Conservation (phyloP, 30 jellyfish, hydroid and myxozoan species). For the Turritopsis dohrnii region DNA sequence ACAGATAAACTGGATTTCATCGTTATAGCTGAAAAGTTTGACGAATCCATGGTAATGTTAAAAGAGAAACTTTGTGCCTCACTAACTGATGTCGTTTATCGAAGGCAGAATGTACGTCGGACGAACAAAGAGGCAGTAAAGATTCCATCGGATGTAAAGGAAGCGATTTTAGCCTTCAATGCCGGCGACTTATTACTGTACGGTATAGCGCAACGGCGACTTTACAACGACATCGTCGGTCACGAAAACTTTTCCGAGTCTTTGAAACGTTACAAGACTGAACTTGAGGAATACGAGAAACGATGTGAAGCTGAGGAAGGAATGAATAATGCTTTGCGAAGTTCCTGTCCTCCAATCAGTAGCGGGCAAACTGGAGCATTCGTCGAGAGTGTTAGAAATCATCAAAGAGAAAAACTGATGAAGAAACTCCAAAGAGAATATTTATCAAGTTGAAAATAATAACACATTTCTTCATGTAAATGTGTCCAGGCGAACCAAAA, state of each 20-base stretch:
- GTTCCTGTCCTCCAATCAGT: slow-evolving; percentile 1
- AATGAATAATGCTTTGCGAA: not conserved
- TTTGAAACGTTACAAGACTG: not conserved
- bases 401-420: not conserved
- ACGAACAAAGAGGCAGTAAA: not conserved
- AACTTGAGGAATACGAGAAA: slow-evolving; percentile 7
- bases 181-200: slow-evolving; percentile 6
- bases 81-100: slow-evolving; percentile 18
- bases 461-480: not conserved
- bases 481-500: no score
- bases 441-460: not conserved
- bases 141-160: slow-evolving; percentile 1
- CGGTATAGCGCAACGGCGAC: slow-evolving; percentile 1
- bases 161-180: slow-evolving; percentile 1
- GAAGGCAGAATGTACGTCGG: not conserved
- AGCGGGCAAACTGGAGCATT: not conserved
- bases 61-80: slow-evolving; percentile 30
- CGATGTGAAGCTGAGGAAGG: not conserved
- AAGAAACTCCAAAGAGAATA: not conserved
- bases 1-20: not conserved
- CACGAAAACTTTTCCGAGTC: not conserved
- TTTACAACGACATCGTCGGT: not conserved
- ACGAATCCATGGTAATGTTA: slow-evolving; percentile 31
- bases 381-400: not conserved
- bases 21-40: slow-evolving; percentile 21